phyloP scores from a whole-genome alignment of 2,888 invertebrate genomes.

The Tinea pellionella region DNA sequence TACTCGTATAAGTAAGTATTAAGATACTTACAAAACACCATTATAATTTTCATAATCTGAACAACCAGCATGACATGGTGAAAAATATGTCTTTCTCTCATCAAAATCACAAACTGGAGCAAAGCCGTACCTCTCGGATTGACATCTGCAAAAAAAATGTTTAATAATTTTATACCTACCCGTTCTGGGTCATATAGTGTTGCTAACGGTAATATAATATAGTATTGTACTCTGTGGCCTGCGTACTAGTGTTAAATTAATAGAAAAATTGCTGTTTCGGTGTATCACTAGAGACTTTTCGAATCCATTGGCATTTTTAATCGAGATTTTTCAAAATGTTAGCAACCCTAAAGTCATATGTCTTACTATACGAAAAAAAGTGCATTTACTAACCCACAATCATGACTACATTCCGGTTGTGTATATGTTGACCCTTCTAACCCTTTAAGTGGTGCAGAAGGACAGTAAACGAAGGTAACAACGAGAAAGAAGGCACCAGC shows the following conservation, averaged over 20 bases:
- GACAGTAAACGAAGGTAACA: slow-evolving; percentile 33
- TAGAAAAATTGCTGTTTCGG: no score
- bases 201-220: no score
- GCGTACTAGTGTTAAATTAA: no score
- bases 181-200: no score
- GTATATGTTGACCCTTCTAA: slow-evolving; percentile 22
- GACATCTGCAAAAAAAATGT: slow-evolving; percentile 30
- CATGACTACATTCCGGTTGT: slow-evolving; percentile 37
- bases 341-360: no score
- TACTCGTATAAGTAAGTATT: no score
- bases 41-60: slow-evolving; percentile 34
- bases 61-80: slow-evolving; percentile 55
- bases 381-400: slow-evolving; percentile 31
- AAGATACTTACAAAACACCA: slow-evolving; percentile 39
- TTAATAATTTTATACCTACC: no score
- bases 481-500: slow-evolving; percentile 34
- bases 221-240: no score
- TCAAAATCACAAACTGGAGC: slow-evolving; percentile 47
- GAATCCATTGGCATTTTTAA: no score
- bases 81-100: slow-evolving; percentile 38
- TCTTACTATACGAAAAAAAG: neutral
- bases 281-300: no score
- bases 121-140: slow-evolving; percentile 42
- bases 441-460: slow-evolving; percentile 29
- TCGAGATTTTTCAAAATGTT: no score